Percentiles rank a stretch among this genome's conserved stretches.
These are phyloP conservation scores for Antheraea pernyi DNA, from an alignment of 1,140 invertebrate genomes.

Conservation along the genomic window DNA sequence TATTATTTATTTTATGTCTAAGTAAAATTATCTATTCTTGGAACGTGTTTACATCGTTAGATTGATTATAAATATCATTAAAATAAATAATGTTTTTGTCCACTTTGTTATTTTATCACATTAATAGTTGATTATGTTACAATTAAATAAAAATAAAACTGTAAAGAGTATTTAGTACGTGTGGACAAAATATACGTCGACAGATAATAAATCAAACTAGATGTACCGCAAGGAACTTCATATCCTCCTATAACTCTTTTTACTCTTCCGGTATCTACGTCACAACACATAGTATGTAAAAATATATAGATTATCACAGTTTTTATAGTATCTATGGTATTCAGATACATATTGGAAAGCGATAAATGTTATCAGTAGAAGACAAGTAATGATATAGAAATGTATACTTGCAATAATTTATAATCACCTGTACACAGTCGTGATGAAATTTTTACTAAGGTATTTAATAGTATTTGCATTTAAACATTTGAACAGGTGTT, in stretches of 20 bases:
- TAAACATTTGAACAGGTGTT: slow-evolving; percentile 33
- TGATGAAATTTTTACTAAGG: slow-evolving; percentile 24
- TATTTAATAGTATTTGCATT: background rate
- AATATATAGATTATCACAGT: background rate
- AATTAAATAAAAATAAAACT: too few relatives aligned
- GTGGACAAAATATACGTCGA: background rate
- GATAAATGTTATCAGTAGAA: slow-evolving; percentile 6
- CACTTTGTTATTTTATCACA: too few relatives aligned
- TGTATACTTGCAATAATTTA: slow-evolving; percentile 7
- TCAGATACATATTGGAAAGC: background rate
- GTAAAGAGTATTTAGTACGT: background rate
- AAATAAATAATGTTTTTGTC: too few relatives aligned
- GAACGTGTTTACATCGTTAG: too few relatives aligned
- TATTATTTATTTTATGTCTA: too few relatives aligned
- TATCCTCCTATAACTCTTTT: slow-evolving; percentile 55
- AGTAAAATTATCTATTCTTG: too few relatives aligned
- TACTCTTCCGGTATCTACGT: slow-evolving; percentile 43
- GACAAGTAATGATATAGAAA: slow-evolving; percentile 1
- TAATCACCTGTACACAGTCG: slow-evolving; percentile 24
- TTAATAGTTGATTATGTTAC: too few relatives aligned
- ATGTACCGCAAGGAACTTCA: slow-evolving; percentile 60
- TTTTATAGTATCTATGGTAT: background rate
- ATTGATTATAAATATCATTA: too few relatives aligned
- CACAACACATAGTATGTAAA: slow-evolving; percentile 14
- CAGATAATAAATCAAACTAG: background rate